A percentile compares a stretch with the other conserved stretches of the same genome.
Conservation (phyloP, 2,797 vertebrate genomes). For the Lutjanus argentimaculatus region DNA sequence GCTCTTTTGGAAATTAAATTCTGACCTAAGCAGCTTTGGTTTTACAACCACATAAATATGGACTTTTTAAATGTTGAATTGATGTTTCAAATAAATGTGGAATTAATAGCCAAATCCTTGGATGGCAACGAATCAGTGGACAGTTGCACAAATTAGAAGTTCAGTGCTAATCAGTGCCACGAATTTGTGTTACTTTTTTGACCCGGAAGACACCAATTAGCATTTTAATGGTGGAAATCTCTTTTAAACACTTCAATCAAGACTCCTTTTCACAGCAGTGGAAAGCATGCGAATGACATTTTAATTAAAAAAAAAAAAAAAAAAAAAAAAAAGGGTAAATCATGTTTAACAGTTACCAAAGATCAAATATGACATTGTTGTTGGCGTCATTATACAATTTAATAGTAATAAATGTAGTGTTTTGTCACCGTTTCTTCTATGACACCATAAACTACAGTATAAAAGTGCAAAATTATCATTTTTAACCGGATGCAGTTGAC, state of each 20-base stretch:
- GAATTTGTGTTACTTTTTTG: neutral
- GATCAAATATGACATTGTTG: neutral
- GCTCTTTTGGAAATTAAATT: constrained; percentile 31
- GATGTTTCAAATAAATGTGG: neutral
- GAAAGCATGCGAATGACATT: neutral
- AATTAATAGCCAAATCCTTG: neutral
- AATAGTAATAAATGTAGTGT: neutral
- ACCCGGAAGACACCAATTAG: neutral
- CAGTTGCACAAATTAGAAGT: constrained; percentile 8
- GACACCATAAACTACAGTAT: neutral
- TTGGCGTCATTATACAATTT: neutral
- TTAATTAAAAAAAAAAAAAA: neutral
- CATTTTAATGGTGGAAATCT: neutral
- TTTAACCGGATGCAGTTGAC: constrained; percentile 23
- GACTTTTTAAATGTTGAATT: constrained; percentile 7
- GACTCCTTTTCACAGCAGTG: neutral
- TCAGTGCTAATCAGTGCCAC: neutral
- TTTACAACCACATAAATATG: constrained; percentile 1
- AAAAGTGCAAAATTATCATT: constrained; percentile 11
- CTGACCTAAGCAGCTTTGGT: constrained; percentile 28
- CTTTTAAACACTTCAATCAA: neutral
- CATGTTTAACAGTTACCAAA: neutral
- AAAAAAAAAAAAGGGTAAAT: neutral
- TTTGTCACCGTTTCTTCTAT: neutral
- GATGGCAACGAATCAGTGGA: neutral